Percentiles rank a stretch among this genome's conserved stretches.
Evolutionary conservation across 92 coral and sea anemone species (phyloP).

Genomic region (Zoanthus sociatus): DNA sequence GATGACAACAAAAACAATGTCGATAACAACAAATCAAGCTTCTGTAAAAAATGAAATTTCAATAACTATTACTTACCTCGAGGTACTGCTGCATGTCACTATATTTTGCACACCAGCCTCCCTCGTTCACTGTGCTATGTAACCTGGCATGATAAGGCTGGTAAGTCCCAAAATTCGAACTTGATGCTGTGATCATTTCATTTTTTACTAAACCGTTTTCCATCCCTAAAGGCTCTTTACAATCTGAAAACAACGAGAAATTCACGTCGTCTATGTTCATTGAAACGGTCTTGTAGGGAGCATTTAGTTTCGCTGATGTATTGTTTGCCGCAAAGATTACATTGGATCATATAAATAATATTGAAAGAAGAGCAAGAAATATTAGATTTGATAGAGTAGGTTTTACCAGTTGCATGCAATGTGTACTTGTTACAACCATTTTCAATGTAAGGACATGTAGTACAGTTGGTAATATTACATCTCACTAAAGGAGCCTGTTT

Average conservation of each 20-base stretch:
- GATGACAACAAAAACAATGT: not conserved
- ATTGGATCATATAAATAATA: no score
- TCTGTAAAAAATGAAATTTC: not conserved
- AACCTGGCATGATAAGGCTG: slow-evolving; percentile 40
- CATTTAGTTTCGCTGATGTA: not conserved
- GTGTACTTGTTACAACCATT: no score
- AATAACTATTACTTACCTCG: slow-evolving; percentile 8
- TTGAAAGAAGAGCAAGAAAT: no score
- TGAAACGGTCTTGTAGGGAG: not conserved
- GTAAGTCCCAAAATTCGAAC: slow-evolving; percentile 18
- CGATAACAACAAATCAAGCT: not conserved
- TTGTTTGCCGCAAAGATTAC: no score
- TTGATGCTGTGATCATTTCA: slow-evolving; percentile 29
- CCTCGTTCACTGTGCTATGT: slow-evolving; percentile 6
- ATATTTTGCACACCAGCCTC: slow-evolving; percentile 44
- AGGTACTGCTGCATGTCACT: slow-evolving; percentile 18
- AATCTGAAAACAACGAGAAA: not conserved
- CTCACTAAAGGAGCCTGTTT: no score
- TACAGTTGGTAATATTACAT: no score
- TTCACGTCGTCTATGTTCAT: not conserved
- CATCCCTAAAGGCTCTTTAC: slow-evolving; percentile 25
- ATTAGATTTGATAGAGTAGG: no score
- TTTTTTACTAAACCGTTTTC: slow-evolving; percentile 1
- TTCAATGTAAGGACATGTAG: no score
- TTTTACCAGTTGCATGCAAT: no score